Evolutionary conservation across 2,888 invertebrate genomes (phyloP), one percentile per base, ranked within the genome.

Genomic region (Andrena bicolor): DNA sequence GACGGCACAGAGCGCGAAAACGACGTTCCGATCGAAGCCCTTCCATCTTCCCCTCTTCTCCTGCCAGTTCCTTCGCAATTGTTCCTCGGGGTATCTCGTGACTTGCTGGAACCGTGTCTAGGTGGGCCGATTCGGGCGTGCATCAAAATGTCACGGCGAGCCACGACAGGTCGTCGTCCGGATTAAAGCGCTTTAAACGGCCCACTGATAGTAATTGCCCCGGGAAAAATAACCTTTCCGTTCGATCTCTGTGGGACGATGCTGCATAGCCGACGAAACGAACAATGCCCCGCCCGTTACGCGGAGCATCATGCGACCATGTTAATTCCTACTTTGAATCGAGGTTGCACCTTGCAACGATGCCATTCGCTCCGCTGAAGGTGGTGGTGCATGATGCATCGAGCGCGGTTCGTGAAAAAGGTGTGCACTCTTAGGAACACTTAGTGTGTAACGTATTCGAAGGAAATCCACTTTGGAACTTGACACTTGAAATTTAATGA

Each of bases 1-100:
- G 80, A 90, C 86, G 76, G 90, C 88, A 89, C 86, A 87, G 88
- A 89, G 91, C 89, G 91, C 90, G 90, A 91, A 91, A 92, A 91
- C 89, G 90, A 90, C 85, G 87, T 86, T 23, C 63, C 72, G 86
- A 88, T 85, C 87, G 90, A 86, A 90, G 84, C 83, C 76, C 56
- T 80, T 80, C 79, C 72, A 65, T 76, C 60, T 49, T 76, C 61
- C 70, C 61, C 66, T 70, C 48, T 64, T 41, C 56, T 58, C 51
- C 26, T 63, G 51, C 20, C 53, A 20, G 56, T 63, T 41, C 61
- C 56, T 53, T 73, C 64, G 70, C 56, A 77, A 77, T 80, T 65
- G 49, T 69, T 64, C 28, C 51, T 7, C n/a, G 56, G n/a, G 61
- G 49, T 70, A 74, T 83, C 86, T 84, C 86, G 86, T 86, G 84